phyloP scores from a whole-genome alignment of 2,888 invertebrate genomes.

The Phorcus lineatus region DNA sequence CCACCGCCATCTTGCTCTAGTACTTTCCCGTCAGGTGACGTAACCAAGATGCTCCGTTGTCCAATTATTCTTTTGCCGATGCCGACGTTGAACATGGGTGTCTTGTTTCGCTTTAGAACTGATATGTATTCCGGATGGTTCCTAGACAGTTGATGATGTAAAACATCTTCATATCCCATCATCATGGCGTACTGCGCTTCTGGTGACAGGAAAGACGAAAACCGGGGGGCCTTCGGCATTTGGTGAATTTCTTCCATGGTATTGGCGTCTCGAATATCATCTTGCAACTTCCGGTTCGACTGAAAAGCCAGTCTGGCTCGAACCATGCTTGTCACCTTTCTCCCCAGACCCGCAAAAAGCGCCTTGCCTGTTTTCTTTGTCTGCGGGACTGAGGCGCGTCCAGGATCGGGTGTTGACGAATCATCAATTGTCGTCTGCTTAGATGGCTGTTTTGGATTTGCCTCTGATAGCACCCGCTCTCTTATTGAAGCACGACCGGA shows the following conservation, averaged over 20 bases:
- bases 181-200: slow-evolving; percentile 72
- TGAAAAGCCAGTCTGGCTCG: slow-evolving; percentile 49
- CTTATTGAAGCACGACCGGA: neutral
- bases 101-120: slow-evolving; percentile 53
- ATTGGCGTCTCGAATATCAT: slow-evolving; percentile 34
- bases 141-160: slow-evolving; percentile 52
- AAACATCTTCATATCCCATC: slow-evolving; percentile 72
- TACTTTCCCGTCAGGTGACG: neutral
- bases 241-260: slow-evolving; percentile 49
- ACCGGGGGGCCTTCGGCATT: slow-evolving; percentile 64
- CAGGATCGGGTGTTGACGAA: neutral
- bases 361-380: neutral
- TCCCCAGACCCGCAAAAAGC: slow-evolving; percentile 38
- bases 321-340: slow-evolving; percentile 44
- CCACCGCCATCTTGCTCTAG: neutral
- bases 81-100: slow-evolving; percentile 47
- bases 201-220: slow-evolving; percentile 67
- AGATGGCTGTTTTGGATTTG: neutral
- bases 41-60: neutral
- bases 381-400: neutral
- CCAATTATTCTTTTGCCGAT: neutral
- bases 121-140: slow-evolving; percentile 52
- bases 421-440: neutral
- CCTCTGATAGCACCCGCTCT: neutral
- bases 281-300: slow-evolving; percentile 29